A percentile compares a stretch with the other conserved stretches of the same genome.
Conservation (phyloP, 1,140 invertebrate genomes). For the Diabrotica undecimpunctata region DNA sequence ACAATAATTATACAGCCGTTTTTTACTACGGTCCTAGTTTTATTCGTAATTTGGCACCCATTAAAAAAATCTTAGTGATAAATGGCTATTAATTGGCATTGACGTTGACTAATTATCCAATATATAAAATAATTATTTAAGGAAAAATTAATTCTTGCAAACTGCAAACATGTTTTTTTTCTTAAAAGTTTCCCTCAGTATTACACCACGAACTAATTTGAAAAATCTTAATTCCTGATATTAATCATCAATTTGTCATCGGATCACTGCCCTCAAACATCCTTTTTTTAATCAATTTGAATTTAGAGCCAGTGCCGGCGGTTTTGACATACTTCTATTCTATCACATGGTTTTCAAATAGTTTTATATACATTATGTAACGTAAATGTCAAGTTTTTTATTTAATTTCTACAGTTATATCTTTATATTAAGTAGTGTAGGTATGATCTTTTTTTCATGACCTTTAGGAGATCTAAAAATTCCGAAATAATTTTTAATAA, state of each 20-base stretch:
- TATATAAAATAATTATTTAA: background rate
- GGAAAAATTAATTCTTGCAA: conserved; percentile 6
- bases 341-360: no score
- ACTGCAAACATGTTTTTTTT: conserved; percentile 14
- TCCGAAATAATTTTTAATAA: no score
- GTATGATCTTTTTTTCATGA: no score
- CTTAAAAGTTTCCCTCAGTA: background rate
- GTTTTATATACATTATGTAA: no score
- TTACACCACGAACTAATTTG: conserved; percentile 9
- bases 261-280: background rate
- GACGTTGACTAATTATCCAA: background rate
- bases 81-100: background rate
- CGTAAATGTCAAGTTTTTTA: no score
- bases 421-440: no score
- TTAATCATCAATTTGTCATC: conserved; percentile 16
- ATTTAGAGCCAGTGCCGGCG: background rate
- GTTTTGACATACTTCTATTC: no score
- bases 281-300: background rate
- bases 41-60: no score
- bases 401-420: no score
- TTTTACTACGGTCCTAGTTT: no score
- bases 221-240: conserved; percentile 17
- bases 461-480: no score
- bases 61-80: background rate
- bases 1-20: no score